phyloP scores from a whole-genome alignment of 2,888 invertebrate genomes.

The Octodonta nipae region DNA sequence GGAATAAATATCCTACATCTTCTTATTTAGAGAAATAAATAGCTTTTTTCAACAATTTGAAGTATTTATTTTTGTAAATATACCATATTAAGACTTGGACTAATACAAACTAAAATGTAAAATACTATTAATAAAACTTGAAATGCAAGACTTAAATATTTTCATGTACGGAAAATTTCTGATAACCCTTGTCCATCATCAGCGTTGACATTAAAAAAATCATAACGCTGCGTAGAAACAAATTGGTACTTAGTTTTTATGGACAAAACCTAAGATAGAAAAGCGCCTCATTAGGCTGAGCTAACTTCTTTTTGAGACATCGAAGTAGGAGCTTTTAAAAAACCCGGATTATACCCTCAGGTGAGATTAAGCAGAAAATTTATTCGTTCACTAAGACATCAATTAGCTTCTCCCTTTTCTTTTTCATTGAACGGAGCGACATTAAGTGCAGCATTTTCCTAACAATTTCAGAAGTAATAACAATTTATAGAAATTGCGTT shows the following conservation, averaged over 20 bases:
- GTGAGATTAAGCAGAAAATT: conserved; percentile 20
- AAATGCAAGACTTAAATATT: no score
- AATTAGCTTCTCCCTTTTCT: conserved; percentile 20
- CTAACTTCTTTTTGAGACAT: conserved; percentile 16
- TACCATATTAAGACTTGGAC: no score
- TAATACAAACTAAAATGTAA: no score
- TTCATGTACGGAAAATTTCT: no score
- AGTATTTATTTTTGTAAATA: no score
- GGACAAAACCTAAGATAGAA: conserved; percentile 8
- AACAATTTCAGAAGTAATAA: conserved; percentile 19
- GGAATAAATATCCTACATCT: no score
- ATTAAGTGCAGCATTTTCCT: conserved; percentile 17
- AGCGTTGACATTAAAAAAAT: no score
- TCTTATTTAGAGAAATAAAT: no score
- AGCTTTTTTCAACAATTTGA: no score
- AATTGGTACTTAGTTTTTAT: conserved; percentile 13
- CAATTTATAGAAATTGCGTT: conserved; percentile 34
- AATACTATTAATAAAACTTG: no score
- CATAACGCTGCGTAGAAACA: no score
- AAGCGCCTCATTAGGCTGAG: conserved; percentile 15
- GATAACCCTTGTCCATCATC: no score
- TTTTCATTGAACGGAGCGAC: conserved; percentile 21
- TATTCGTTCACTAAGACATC: conserved; percentile 19
- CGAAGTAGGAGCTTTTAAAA: conserved; percentile 16
- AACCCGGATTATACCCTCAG: conserved; percentile 20